These are phyloP conservation scores for Anarsia innoxiella DNA, from an alignment of 2,888 invertebrate species.

Conservation along the genomic window DNA sequence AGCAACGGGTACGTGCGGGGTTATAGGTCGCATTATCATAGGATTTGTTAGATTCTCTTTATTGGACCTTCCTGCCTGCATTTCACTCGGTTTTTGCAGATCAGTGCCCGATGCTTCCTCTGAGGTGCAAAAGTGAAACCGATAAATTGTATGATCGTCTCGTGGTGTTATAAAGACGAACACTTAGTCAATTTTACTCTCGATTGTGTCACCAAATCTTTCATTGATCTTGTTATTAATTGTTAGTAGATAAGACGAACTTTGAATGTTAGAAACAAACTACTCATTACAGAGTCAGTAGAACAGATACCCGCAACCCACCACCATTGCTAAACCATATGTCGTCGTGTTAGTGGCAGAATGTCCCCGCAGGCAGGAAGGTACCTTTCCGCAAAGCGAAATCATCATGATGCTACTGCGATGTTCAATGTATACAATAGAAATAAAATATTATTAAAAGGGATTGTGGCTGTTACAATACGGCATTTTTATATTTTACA, in stretches of 20 bases:
- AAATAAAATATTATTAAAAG: constrained; percentile 14
- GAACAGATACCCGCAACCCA: constrained; percentile 44
- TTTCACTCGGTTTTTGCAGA: constrained; percentile 68
- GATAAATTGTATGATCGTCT: constrained; percentile 39
- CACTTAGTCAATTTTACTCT: constrained; percentile 22
- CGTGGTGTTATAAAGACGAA: constrained; percentile 25
- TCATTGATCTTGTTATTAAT: no score
- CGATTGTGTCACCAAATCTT: constrained; percentile 25
- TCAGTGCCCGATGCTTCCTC: constrained; percentile 71
- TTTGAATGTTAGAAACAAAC: constrained; percentile 49
- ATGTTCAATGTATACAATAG: constrained; percentile 23
- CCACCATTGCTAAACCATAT: constrained; percentile 53
- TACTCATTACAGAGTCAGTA: constrained; percentile 40
- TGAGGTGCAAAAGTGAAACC: constrained; percentile 74
- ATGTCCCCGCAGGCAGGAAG: constrained; percentile 75
- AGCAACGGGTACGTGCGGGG: constrained; percentile 52
- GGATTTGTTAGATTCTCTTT: constrained; percentile 60
- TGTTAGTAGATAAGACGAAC: constrained; percentile 40
- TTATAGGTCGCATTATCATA: constrained; percentile 53
- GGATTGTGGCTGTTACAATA: constrained; percentile 3
- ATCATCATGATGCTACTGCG: constrained; percentile 61
- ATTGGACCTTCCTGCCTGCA: constrained; percentile 82
- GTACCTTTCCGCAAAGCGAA: constrained; percentile 74
- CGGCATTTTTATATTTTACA: not conserved
- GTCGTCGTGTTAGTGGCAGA: constrained; percentile 62